These are phyloP conservation scores for Eilema griseolum DNA, from an alignment of 2,888 invertebrate genomes.

Conservation along the genomic window DNA sequence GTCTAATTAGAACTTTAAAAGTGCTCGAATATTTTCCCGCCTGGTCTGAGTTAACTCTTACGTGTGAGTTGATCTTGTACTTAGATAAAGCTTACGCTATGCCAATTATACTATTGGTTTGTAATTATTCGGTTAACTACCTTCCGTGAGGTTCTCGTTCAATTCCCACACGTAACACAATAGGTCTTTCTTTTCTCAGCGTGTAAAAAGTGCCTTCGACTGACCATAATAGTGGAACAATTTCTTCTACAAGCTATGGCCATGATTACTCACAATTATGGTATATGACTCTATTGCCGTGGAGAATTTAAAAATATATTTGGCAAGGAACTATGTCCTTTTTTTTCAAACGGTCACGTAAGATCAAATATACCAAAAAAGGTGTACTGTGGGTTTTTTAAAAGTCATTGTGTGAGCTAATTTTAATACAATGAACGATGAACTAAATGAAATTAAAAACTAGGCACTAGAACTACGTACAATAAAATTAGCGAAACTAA, in stretches of 20 bases:
- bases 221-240: not conserved
- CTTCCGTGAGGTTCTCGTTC: constrained; percentile 13
- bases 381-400: too few relatives aligned
- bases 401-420: too few relatives aligned
- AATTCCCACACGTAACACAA: constrained; percentile 19
- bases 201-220: not conserved
- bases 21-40: too few relatives aligned
- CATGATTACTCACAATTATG: not conserved
- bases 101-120: constrained; percentile 40
- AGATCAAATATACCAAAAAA: not conserved
- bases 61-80: constrained; percentile 34
- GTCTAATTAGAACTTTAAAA: too few relatives aligned
- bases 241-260: not conserved
- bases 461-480: too few relatives aligned
- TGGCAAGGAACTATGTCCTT: not conserved
- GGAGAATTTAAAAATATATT: not conserved
- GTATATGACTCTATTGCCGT: not conserved
- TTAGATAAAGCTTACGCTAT: constrained; percentile 32
- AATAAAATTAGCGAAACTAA: too few relatives aligned
- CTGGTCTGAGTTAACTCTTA: constrained; percentile 23
- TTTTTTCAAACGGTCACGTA: not conserved
- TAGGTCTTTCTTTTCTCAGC: not conserved
- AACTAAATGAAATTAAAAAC: too few relatives aligned
- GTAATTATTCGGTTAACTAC: constrained; percentile 23
- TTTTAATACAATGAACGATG: too few relatives aligned